phyloP scores from a whole-genome alignment of 2,888 invertebrate genomes.

The Seladonia tumulorum region DNA sequence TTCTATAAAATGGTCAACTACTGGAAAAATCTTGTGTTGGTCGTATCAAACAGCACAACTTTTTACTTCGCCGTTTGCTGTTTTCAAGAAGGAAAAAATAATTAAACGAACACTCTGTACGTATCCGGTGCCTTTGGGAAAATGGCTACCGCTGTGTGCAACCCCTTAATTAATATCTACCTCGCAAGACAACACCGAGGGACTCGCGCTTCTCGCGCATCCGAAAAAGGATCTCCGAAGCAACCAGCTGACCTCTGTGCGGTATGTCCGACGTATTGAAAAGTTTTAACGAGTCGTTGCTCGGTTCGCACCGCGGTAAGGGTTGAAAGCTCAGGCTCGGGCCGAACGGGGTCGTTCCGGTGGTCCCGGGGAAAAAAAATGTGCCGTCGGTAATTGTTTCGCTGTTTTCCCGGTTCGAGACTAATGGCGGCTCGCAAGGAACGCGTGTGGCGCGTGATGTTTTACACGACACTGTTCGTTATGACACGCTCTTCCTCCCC shows the following conservation, averaged over 20 bases:
- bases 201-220: not conserved
- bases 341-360: not conserved
- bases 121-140: too few relatives aligned
- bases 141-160: too few relatives aligned
- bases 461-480: constrained; percentile 33
- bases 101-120: too few relatives aligned
- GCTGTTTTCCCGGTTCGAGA: not conserved
- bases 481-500: constrained; percentile 48
- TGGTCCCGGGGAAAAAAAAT: not conserved
- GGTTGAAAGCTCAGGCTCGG: not conserved
- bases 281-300: constrained; percentile 4
- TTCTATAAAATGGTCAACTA: too few relatives aligned
- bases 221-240: not conserved
- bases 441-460: constrained; percentile 15
- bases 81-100: too few relatives aligned
- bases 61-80: too few relatives aligned
- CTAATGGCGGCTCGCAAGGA: constrained; percentile 24
- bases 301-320: not conserved
- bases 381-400: not conserved
- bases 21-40: too few relatives aligned
- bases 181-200: not conserved
- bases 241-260: not conserved
- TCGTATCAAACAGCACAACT: too few relatives aligned
- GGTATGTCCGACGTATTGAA: not conserved
- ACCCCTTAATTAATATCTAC: not conserved